phyloP scores from a whole-genome alignment of 1,140 invertebrate species.

The Sitophilus oryzae region DNA sequence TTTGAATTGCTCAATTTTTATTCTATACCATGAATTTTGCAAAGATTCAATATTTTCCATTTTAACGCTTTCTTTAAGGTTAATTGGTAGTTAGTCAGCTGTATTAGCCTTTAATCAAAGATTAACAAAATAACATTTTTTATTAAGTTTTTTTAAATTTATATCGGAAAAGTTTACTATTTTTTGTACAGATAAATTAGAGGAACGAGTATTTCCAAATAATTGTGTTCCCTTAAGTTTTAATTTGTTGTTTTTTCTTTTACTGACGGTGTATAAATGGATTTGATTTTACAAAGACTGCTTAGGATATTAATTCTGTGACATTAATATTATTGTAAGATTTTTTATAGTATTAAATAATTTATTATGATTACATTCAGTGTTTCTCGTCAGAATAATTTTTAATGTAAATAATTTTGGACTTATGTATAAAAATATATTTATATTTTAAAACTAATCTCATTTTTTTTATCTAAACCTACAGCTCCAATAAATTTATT shows the following conservation, averaged over 20 bases:
- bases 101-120: background rate
- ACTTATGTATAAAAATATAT: background rate
- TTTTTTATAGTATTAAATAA: background rate
- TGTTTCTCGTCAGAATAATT: background rate
- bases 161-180: background rate
- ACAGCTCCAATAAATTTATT: no score
- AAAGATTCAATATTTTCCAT: no score
- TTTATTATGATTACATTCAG: background rate
- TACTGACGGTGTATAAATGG: background rate
- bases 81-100: background rate
- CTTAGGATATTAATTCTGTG: background rate
- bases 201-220: background rate
- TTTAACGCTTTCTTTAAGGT: background rate
- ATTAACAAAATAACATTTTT: background rate
- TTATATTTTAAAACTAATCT: background rate
- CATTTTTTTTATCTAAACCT: no score
- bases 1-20: no score
- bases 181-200: background rate
- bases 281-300: background rate
- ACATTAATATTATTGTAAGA: background rate
- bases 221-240: background rate
- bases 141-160: background rate
- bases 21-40: no score
- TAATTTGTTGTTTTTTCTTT: background rate
- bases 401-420: background rate